Conservation (phyloP, 2,113 vertebrate genomes). For the Ursus arctos region DNA sequence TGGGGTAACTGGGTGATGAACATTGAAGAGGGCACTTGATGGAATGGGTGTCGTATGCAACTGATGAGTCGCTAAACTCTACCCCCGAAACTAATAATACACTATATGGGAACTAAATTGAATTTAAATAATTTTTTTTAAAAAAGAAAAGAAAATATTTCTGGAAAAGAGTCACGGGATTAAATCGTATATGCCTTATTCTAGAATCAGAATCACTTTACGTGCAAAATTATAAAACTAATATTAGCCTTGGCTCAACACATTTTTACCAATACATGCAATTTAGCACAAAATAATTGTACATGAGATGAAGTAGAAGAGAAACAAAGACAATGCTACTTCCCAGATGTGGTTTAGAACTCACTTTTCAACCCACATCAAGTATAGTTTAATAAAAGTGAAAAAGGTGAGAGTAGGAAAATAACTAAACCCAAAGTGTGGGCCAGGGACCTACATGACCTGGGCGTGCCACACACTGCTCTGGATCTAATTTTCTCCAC, state of each 20-base stretch:
- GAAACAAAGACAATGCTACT: background rate
- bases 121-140: background rate
- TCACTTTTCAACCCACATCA: background rate
- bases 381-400: background rate
- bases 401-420: background rate
- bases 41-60: background rate
- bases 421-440: rapidly evolving
- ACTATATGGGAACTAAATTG: background rate
- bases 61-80: background rate
- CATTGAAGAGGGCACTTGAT: background rate
- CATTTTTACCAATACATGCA: background rate
- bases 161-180: background rate
- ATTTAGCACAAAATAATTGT: background rate
- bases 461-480: rapidly evolving
- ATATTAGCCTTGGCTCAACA: background rate
- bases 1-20: too few relatives aligned
- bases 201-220: background rate
- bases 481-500: background rate
- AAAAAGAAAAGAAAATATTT: background rate
- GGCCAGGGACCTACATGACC: rapidly evolving
- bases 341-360: too few relatives aligned
- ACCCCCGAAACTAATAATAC: background rate
- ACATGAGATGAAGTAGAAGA: background rate
- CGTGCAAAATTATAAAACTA: background rate
- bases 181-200: background rate